Conservation (phyloP, 2,113 vertebrate genomes). For the Hippocampus comes region DNA sequence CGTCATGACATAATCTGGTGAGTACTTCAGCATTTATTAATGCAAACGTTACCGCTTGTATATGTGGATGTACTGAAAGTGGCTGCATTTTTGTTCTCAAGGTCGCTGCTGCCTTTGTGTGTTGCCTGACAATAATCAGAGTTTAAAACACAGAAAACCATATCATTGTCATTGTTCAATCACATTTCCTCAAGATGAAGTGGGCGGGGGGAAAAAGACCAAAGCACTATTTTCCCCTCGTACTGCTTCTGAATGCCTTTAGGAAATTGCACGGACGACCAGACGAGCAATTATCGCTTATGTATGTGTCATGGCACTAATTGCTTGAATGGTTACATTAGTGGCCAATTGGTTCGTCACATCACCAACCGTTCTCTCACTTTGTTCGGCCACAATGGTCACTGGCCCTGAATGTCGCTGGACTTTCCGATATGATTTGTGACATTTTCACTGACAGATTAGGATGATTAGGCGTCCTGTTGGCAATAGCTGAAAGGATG, state of each 20-base stretch:
- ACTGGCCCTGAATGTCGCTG: slow-evolving; percentile 14
- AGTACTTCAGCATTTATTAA: slow-evolving; percentile 2
- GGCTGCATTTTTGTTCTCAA: slow-evolving; percentile 8
- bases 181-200: slow-evolving; percentile 2
- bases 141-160: neutral
- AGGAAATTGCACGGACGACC: slow-evolving; percentile 35
- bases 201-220: neutral
- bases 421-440: slow-evolving; percentile 22
- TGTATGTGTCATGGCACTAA: slow-evolving; percentile 57
- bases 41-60: slow-evolving; percentile 2
- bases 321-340: slow-evolving; percentile 51
- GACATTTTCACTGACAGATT: slow-evolving; percentile 44
- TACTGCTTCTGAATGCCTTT: slow-evolving; percentile 14
- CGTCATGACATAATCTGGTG: slow-evolving; percentile 1
- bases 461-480: slow-evolving; percentile 44
- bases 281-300: slow-evolving; percentile 40
- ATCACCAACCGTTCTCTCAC: slow-evolving; percentile 9
- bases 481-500: slow-evolving; percentile 12
- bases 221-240: neutral
- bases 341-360: slow-evolving; percentile 50
- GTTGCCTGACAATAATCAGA: neutral
- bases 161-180: neutral
- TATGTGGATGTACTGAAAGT: slow-evolving; percentile 6
- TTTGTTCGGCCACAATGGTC: neutral
- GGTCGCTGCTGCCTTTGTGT: neutral